phyloP scores from a whole-genome alignment of 2,797 vertebrate species.

The Sebastes iracundus region DNA sequence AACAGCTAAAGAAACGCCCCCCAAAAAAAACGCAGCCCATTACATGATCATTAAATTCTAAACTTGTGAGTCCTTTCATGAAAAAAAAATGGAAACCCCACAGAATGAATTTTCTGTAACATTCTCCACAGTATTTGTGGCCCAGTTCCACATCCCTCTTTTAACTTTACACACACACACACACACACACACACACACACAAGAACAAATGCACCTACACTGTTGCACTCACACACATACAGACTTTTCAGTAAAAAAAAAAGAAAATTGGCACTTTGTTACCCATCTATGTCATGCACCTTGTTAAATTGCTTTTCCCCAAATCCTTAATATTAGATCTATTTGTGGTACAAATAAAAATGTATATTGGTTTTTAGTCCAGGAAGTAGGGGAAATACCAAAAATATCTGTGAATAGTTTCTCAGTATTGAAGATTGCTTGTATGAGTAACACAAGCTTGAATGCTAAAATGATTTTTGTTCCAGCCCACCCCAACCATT shows the following conservation, averaged over 20 bases:
- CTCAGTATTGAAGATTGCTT: conserved; percentile 78
- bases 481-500: conserved; percentile 57
- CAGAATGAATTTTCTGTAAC: conserved; percentile 84
- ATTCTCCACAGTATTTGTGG: conserved; percentile 90
- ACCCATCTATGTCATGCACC: conserved; percentile 95
- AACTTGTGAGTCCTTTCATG: conserved; percentile 67
- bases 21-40: conserved; percentile 55
- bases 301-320: conserved; percentile 91
- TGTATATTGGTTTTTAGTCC: conserved; percentile 88
- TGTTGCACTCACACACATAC: conserved; percentile 42
- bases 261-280: conserved; percentile 92
- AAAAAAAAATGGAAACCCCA: conserved; percentile 58
- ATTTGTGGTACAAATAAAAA: conserved; percentile 88
- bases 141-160: conserved; percentile 73
- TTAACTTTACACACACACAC: conserved; percentile 46
- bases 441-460: conserved; percentile 68
- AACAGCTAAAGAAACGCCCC: conserved; percentile 66
- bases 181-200: conserved; percentile 25
- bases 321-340: conserved; percentile 89
- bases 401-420: conserved; percentile 81
- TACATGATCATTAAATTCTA: conserved; percentile 71
- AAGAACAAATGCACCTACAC: conserved; percentile 37
- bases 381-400: conserved; percentile 78
- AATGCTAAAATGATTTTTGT: conserved; percentile 65
- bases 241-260: conserved; percentile 82